These are phyloP conservation scores for Protophormia terraenovae DNA, from an alignment of 2,888 invertebrate genomes.

Conservation along the genomic window DNA sequence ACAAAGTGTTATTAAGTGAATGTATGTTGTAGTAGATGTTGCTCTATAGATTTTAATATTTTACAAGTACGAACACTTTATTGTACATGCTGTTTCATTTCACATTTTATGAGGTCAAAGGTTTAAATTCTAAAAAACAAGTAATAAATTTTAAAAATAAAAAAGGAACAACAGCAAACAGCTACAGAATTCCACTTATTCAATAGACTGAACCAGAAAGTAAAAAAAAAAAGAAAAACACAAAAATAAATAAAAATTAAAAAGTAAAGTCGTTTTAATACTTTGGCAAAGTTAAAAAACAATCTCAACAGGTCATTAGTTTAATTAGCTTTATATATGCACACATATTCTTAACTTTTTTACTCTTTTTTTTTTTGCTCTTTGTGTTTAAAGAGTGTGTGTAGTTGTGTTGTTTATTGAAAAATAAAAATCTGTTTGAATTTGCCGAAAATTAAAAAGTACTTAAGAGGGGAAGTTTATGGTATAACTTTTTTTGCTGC, in stretches of 20 bases:
- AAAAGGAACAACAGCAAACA: neutral
- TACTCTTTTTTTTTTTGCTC: neutral
- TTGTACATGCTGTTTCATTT: neutral
- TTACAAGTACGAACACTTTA: conserved; percentile 28
- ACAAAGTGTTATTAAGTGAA: conserved; percentile 59
- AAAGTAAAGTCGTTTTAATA: conserved; percentile 48
- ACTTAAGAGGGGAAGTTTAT: conserved; percentile 55
- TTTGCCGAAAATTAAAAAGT: conserved; percentile 60
- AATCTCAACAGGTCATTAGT: conserved; percentile 69
- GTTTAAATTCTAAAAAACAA: conserved; percentile 40
- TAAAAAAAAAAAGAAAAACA: neutral
- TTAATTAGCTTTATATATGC: conserved; percentile 65
- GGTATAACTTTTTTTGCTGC: conserved; percentile 5
- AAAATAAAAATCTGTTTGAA: conserved; percentile 50
- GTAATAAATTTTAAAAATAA: conserved; percentile 43
- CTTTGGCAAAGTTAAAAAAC: conserved; percentile 40
- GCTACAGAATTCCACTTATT: conserved; percentile 16
- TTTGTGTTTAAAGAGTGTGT: neutral
- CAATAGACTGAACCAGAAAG: conserved; percentile 25
- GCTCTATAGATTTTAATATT: conserved; percentile 27
- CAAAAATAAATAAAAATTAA: neutral
- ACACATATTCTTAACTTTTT: conserved; percentile 4
- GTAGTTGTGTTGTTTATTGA: conserved; percentile 14
- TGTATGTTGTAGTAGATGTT: conserved; percentile 55
- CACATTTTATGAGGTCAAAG: conserved; percentile 61